Evolutionary conservation across 1,140 invertebrate genomes (phyloP), one percentile per base, ranked within the genome.

Genomic region (Danaus plexippus): DNA sequence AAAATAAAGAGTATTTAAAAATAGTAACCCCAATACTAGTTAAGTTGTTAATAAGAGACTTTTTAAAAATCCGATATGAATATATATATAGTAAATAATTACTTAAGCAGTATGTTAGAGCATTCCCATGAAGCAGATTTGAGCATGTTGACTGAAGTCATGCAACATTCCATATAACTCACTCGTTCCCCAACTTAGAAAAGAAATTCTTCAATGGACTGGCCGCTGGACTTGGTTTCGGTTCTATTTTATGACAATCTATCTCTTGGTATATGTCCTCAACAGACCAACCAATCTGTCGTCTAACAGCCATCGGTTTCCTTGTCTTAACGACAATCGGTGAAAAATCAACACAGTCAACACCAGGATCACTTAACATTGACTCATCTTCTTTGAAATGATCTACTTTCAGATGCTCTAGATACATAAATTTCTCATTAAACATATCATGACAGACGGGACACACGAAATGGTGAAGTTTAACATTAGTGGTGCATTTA

Each of bases 201-300:
- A 80, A 80, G 63, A 85, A 80, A 63, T 74, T 77, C 73, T 83
- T 86, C 64, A 83, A 63, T 11, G 81, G 81, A 68, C 83, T 85
- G 18, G 81, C 72, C 13, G 74, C 78, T 18, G 77, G 71, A 41
- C 77, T 77, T 54, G 75, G 64, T 64, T 80, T 78, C 7, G 74
- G 70, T 54, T 87, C 80, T 54, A 79, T 53, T 63, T 73, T 78
- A 66, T 73, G 78, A 54, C 77, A 85, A 52, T 83, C 80, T 69
- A 85, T 87, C 63, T 87, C 84, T 69, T 87, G 84, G 61, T 87
- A 87, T 57, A 87, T 85, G 63, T 87, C 82, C 66, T 85, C 84
- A 67, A 83, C 69, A 55, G 84, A 87, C 84, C 84, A 87, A 74
- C 80, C 84, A 53, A 87, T 87, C 66, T 85, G 81, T 8, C 83